Base-by-base conservation (phyloP, 2,113 vertebrate species). In the Cavia aperea region DNA sequence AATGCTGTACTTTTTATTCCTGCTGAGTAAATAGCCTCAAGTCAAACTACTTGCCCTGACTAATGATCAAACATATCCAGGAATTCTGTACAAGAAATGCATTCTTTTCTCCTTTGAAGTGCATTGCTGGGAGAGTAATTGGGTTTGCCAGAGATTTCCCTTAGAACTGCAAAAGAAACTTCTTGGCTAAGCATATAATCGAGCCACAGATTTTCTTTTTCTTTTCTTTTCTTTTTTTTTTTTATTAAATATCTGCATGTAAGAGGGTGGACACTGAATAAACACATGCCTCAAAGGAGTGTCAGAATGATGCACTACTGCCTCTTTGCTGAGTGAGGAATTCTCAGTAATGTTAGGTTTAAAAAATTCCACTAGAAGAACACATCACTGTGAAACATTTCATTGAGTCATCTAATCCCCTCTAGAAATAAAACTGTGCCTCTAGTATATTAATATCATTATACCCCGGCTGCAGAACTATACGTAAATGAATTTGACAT, bases 31-130 rank as follows among this genome's bases (percentile, higher is more conserved):
- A 97, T 88, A 96, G 95, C 96, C 95, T 95, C 73, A 91, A 96
- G 96, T 95, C 93, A 96, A 96, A 95, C 91, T 92, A 92, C 93
- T 97, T 96, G 93, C 95, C 94, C 96, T 94, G 93, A 97, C 96
- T 96, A 97, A 97, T 94, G 96, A 97, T 96, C 95, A 97, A 95
- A 96, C 94, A 91, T 94, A 96, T 73, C 81, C 93, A 95, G 94
- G 96, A 95, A 95, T 96, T 96, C 90, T 94, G 79, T 93, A 95
- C 78, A 96, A 93, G 91, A 95, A 95, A 96, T 92, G 82, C 89
- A 95, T 94, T 96, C 89, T 96, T 95, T 86, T 89, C 39, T 84
- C 89, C 90, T 96, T 96, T 96, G 96, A 97, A 96, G 95, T 96
- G 60, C 58, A 90, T 93, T 88, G 68, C 94, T 93, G 85, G 93